Conservation (phyloP, 2,797 vertebrate species). For the Enteromius fasciolatus region DNA sequence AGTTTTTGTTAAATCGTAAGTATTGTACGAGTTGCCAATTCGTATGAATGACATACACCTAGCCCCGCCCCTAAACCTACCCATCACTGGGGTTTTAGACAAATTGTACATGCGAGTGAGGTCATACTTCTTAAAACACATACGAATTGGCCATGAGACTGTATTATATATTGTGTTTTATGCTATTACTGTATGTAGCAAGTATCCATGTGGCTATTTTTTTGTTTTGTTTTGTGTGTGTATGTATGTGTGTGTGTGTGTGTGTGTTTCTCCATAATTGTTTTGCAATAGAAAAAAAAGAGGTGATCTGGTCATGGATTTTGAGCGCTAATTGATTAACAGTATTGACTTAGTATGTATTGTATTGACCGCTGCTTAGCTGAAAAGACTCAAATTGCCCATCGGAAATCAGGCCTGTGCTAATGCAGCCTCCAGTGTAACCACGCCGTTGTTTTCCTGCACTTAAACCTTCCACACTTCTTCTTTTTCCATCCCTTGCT, state of each 20-base stretch:
- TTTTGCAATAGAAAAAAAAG: slow-evolving; percentile 63
- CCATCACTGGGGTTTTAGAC: too few species aligned
- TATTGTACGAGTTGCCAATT: too few species aligned
- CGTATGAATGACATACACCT: too few species aligned
- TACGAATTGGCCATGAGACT: too few species aligned
- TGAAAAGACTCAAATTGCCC: slow-evolving; percentile 17
- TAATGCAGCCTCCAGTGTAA: slow-evolving; percentile 77
- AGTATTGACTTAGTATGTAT: slow-evolving; percentile 4
- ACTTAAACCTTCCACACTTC: slow-evolving; percentile 60
- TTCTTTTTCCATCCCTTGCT: slow-evolving; percentile 63
- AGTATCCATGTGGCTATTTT: too few species aligned
- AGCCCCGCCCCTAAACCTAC: too few species aligned
- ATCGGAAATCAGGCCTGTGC: slow-evolving; percentile 50
- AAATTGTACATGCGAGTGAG: too few species aligned
- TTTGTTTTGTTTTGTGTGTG: not conserved
- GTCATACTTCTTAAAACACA: too few species aligned
- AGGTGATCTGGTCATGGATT: slow-evolving; percentile 78
- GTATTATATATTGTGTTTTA: too few species aligned
- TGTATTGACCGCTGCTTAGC: not conserved
- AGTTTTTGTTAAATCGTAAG: too few species aligned
- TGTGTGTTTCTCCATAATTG: not conserved
- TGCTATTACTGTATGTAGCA: too few species aligned
- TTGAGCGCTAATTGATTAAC: slow-evolving; percentile 54
- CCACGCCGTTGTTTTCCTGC: slow-evolving; percentile 76
- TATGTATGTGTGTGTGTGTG: too few species aligned